These are phyloP conservation scores for Oreochromis mossambicus DNA, from an alignment of 2,797 vertebrate genomes.

Conservation along the genomic window DNA sequence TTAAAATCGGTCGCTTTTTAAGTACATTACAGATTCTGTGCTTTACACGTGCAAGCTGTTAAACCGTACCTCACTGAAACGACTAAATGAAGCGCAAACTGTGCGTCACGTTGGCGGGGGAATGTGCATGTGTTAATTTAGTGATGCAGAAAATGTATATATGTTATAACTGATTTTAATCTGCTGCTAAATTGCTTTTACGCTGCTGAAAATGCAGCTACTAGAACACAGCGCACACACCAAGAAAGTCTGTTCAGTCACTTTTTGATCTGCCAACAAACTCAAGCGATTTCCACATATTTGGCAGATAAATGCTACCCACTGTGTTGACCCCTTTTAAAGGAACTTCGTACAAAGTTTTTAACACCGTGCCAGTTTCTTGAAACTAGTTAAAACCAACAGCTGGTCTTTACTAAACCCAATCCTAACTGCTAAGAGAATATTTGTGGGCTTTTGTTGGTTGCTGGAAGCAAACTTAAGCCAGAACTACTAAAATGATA, in stretches of 20 bases:
- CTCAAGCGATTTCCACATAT: not conserved
- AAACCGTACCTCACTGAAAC: not conserved
- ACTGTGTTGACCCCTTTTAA: not conserved
- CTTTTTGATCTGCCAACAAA: not conserved
- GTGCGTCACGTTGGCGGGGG: not conserved
- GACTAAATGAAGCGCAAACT: not conserved
- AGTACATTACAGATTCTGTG: not conserved
- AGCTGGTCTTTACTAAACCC: not conserved
- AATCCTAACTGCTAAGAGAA: not conserved
- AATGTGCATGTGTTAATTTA: not conserved
- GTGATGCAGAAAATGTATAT: not conserved
- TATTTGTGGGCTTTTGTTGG: not conserved
- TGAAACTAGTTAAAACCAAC: not conserved
- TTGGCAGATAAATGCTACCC: not conserved
- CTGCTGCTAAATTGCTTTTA: not conserved
- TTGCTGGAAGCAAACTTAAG: not conserved
- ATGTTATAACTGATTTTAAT: not conserved
- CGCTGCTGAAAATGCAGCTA: not conserved
- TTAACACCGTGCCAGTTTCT: not conserved
- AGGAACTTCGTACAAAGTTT: not conserved
- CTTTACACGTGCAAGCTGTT: not conserved
- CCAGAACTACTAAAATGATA: not conserved
- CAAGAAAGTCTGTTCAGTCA: not conserved
- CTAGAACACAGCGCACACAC: not conserved
- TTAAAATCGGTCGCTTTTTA: not conserved